These are phyloP conservation scores for Epinephelus fuscoguttatus DNA, from an alignment of 2,113 vertebrate genomes.

Conservation along the genomic window DNA sequence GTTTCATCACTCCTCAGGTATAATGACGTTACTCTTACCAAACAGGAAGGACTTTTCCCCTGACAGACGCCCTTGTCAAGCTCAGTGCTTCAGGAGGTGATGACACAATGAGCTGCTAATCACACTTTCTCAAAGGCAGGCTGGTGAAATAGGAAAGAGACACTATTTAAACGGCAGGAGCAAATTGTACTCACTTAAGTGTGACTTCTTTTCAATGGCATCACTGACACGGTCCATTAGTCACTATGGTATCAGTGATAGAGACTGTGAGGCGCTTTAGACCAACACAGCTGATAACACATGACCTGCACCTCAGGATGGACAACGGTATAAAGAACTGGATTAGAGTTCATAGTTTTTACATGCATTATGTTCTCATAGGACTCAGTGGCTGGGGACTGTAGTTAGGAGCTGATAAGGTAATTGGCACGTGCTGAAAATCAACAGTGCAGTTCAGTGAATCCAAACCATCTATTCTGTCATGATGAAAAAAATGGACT, in stretches of 20 bases:
- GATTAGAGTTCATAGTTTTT: neutral
- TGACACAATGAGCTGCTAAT: conserved; percentile 10
- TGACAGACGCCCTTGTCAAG: neutral
- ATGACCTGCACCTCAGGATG: conserved; percentile 11
- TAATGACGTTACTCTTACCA: neutral
- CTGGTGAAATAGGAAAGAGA: neutral
- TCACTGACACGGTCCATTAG: conserved; percentile 13
- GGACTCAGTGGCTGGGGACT: neutral
- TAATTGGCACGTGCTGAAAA: neutral
- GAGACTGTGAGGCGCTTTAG: neutral
- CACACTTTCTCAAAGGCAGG: conserved; percentile 4
- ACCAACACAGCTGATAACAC: conserved; percentile 7
- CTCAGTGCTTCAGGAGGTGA: neutral
- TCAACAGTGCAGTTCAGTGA: neutral
- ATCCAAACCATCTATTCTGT: conserved; percentile 4
- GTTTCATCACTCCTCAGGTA: conserved; percentile 5
- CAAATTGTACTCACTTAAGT: conserved; percentile 37
- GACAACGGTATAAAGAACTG: neutral
- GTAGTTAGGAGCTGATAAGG: neutral
- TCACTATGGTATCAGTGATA: conserved; percentile 19
- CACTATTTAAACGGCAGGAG: conserved; percentile 21
- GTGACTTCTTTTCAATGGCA: conserved; percentile 31
- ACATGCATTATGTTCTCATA: neutral
- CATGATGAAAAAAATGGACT: neutral
- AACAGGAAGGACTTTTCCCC: conserved; percentile 26